phyloP scores from a whole-genome alignment of 2,113 vertebrate species.

The Neodontobutis hainanensis region DNA sequence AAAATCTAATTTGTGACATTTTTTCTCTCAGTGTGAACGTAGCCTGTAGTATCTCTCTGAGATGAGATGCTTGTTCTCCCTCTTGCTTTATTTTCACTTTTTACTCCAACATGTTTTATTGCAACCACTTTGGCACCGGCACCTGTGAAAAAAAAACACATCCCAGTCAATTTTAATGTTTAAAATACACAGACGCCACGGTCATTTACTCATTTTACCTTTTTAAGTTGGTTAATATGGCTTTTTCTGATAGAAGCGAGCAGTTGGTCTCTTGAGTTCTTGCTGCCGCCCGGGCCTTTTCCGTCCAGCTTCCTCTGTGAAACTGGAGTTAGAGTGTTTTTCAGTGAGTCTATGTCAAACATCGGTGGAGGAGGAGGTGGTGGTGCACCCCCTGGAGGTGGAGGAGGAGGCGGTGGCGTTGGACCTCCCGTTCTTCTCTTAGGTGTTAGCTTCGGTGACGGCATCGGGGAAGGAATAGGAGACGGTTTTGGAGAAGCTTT shows the following conservation, averaged over 20 bases:
- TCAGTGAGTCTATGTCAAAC: constrained; percentile 83
- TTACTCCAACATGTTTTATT: constrained; percentile 68
- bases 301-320: constrained; percentile 89
- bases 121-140: constrained; percentile 88
- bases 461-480: constrained; percentile 74
- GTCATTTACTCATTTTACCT: constrained; percentile 66
- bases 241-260: constrained; percentile 91
- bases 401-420: constrained; percentile 81
- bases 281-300: constrained; percentile 78
- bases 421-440: constrained; percentile 72
- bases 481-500: constrained; percentile 84
- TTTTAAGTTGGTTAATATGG: constrained; percentile 90
- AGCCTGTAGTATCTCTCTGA: neutral
- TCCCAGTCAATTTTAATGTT: constrained; percentile 6
- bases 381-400: constrained; percentile 73
- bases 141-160: constrained; percentile 79
- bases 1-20: too few relatives aligned
- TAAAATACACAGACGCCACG: neutral
- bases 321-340: constrained; percentile 87
- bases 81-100: constrained; percentile 24
- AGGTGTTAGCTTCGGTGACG: constrained; percentile 83
- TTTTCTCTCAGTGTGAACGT: too few relatives aligned
- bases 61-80: constrained; percentile 67
- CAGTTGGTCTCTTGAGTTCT: constrained; percentile 94
- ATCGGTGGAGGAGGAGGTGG: constrained; percentile 87